Conservation (phyloP, 1,140 invertebrate species). For the Lordiphosa clarofinis region DNA sequence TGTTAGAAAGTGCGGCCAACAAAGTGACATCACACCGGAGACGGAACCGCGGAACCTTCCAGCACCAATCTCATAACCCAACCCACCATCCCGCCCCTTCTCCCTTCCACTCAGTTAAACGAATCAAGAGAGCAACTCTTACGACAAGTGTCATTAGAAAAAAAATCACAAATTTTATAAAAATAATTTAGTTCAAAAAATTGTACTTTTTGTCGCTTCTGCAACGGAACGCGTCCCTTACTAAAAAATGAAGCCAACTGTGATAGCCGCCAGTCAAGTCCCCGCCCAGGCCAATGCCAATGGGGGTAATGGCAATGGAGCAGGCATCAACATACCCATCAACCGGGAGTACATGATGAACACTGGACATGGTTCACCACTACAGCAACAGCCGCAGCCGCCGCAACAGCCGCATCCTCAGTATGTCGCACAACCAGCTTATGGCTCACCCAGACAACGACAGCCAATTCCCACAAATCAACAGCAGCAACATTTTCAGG, state of each 20-base stretch:
- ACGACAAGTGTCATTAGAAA: constrained; percentile 5
- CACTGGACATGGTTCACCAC: constrained; percentile 31
- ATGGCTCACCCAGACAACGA: constrained; percentile 57
- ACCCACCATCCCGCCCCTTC: background rate
- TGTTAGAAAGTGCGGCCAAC: constrained; percentile 38
- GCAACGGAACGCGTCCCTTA: constrained; percentile 25
- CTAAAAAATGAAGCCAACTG: constrained; percentile 67
- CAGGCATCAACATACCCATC: constrained; percentile 67
- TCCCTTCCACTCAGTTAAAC: background rate
- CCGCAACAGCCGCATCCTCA: constrained; percentile 45
- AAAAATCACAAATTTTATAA: constrained; percentile 26
- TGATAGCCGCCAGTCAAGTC: constrained; percentile 63
- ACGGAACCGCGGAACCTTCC: constrained; percentile 10
- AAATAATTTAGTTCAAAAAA: constrained; percentile 42
- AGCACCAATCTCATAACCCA: constrained; percentile 4
- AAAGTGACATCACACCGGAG: constrained; percentile 67
- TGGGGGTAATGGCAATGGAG: constrained; percentile 21
- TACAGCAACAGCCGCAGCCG: constrained; percentile 26
- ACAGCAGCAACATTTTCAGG: constrained; percentile 74
- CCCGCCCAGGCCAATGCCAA: constrained; percentile 23
- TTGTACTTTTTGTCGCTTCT: constrained; percentile 10
- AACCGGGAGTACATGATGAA: constrained; percentile 57
- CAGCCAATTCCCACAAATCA: constrained; percentile 53
- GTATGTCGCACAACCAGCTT: constrained; percentile 24
- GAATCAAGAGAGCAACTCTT: constrained; percentile 4